Evolutionary conservation across 1,140 invertebrate genomes (phyloP).

Genomic region (Parapsyche elsis): DNA sequence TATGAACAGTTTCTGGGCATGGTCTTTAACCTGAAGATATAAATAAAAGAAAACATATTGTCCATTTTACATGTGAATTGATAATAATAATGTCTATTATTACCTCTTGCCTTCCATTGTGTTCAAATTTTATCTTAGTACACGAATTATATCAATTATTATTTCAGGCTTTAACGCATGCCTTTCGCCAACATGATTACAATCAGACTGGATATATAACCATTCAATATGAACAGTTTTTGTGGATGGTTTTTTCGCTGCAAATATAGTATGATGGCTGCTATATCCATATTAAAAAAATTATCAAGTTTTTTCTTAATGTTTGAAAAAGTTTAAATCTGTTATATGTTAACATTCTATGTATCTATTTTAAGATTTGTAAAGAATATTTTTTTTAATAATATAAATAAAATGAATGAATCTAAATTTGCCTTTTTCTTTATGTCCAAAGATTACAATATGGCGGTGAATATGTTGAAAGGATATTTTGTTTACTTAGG

Average conservation of each 20-base stretch:
- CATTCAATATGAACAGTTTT: constrained; percentile 97
- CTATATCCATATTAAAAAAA: not conserved
- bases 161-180: constrained; percentile 88
- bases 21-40: constrained; percentile 93
- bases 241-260: constrained; percentile 93
- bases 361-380: constrained; percentile 1
- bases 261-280: constrained; percentile 75
- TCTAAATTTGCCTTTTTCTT: too few relatives aligned
- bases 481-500: too few relatives aligned
- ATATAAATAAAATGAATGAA: too few relatives aligned
- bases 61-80: not conserved
- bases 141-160: constrained; percentile 39
- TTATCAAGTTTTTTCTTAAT: constrained; percentile 7
- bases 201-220: constrained; percentile 95
- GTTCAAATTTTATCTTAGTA: constrained; percentile 37
- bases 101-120: constrained; percentile 18
- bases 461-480: too few relatives aligned
- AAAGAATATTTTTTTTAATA: too few relatives aligned
- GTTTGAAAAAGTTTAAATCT: not conserved
- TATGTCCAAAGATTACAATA: too few relatives aligned
- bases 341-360: not conserved
- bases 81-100: not conserved
- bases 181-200: constrained; percentile 90
- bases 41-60: constrained; percentile 60
- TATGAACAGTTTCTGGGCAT: constrained; percentile 98